phyloP scores from a whole-genome alignment of 2,113 vertebrate genomes.

The Lathamus discolor region DNA sequence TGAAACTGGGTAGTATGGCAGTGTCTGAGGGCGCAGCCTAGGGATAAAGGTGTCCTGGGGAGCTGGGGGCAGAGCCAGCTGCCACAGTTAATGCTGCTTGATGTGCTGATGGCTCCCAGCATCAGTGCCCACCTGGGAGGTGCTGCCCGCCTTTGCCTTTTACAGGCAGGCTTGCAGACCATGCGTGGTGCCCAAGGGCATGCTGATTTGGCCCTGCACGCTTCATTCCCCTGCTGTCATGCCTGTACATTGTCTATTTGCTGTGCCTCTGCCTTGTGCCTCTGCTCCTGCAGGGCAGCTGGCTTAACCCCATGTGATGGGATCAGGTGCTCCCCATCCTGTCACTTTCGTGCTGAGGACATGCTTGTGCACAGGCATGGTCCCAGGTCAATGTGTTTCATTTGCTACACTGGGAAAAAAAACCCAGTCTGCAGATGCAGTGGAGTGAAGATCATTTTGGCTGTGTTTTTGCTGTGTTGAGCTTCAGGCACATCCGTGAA shows the following conservation, averaged over 20 bases:
- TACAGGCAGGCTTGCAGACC: background rate
- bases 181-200: background rate
- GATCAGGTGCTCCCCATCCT: background rate
- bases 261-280: background rate
- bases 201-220: background rate
- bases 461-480: background rate
- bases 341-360: background rate
- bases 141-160: background rate
- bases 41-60: background rate
- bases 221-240: background rate
- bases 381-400: background rate
- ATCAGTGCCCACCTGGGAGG: background rate
- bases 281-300: background rate
- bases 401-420: background rate
- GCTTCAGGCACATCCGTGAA: background rate
- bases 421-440: background rate
- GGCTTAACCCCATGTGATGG: background rate
- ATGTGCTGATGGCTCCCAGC: background rate
- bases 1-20: background rate
- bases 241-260: background rate
- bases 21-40: background rate
- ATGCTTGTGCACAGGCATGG: background rate
- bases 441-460: background rate
- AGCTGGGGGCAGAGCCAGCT: background rate
- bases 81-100: background rate